These are phyloP conservation scores for Aleiodes leptofemur DNA, from an alignment of 2,888 invertebrate genomes.

Conservation along the genomic window DNA sequence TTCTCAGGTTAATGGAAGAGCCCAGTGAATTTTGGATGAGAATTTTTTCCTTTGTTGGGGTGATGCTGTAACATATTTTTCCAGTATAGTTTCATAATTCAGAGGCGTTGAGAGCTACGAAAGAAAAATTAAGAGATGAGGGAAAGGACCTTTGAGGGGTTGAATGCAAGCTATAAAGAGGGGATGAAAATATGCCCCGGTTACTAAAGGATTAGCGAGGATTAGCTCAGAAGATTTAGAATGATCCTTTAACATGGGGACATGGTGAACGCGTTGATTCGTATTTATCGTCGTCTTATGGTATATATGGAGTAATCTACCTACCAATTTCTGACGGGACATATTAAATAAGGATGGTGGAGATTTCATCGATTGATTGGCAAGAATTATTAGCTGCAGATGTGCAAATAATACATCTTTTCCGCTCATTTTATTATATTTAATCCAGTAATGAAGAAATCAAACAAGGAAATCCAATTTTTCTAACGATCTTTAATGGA, in stretches of 20 bases:
- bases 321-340: slow-evolving; percentile 22
- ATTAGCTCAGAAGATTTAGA: slow-evolving; percentile 68
- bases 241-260: slow-evolving; percentile 57
- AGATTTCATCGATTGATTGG: not conserved
- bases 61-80: too few species aligned
- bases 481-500: too few species aligned
- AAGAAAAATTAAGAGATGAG: slow-evolving; percentile 40
- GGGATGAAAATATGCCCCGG: slow-evolving; percentile 65
- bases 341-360: slow-evolving; percentile 18
- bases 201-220: slow-evolving; percentile 68
- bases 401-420: slow-evolving; percentile 28
- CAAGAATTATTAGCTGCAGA: not conserved
- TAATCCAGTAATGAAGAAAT: too few species aligned
- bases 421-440: too few species aligned
- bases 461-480: too few species aligned
- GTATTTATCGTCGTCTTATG: slow-evolving; percentile 61
- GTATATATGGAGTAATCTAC: slow-evolving; percentile 40
- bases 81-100: slow-evolving; percentile 63
- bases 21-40: too few species aligned
- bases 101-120: slow-evolving; percentile 41
- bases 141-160: slow-evolving; percentile 30
- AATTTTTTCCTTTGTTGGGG: too few species aligned
- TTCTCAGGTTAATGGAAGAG: too few species aligned
- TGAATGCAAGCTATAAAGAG: slow-evolving; percentile 30
- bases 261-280: slow-evolving; percentile 64